phyloP scores from a whole-genome alignment of 2,888 invertebrate genomes.

The Pharmacophagus antenor region DNA sequence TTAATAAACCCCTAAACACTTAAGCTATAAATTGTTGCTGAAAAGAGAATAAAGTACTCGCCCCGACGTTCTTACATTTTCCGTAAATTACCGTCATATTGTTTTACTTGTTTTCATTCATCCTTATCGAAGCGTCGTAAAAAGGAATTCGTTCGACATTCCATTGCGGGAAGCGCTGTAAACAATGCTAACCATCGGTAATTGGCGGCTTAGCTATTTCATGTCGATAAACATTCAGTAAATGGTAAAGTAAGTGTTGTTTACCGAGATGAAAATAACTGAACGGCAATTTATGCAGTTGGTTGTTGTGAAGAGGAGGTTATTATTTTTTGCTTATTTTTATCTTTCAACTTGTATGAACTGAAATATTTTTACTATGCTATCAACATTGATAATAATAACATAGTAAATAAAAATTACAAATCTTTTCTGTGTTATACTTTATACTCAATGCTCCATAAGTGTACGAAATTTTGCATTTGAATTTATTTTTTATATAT shows the following conservation, averaged over 20 bases:
- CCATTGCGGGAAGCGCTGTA: constrained; percentile 20
- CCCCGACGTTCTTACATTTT: not conserved
- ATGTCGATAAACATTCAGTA: constrained; percentile 23
- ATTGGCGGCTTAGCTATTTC: constrained; percentile 22
- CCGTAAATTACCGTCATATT: constrained; percentile 11
- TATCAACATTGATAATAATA: too few species aligned
- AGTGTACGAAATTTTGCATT: too few species aligned
- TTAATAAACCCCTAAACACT: too few species aligned
- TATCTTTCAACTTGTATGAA: not conserved
- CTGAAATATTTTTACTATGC: not conserved
- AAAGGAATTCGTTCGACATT: constrained; percentile 25
- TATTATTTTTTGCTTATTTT: too few species aligned
- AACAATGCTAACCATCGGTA: constrained; percentile 24
- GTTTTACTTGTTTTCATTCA: constrained; percentile 26
- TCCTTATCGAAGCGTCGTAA: constrained; percentile 26
- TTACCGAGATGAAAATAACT: not conserved
- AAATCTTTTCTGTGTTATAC: too few species aligned
- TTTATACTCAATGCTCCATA: too few species aligned
- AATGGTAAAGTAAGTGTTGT: not conserved
- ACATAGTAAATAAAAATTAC: too few species aligned
- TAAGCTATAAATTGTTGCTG: too few species aligned
- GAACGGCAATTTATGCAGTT: not conserved
- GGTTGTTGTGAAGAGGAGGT: not conserved
- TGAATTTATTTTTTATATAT: too few species aligned
- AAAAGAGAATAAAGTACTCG: too few species aligned